Base-by-base conservation (phyloP, 2,888 invertebrate species). In the Tridacna gigas region DNA sequence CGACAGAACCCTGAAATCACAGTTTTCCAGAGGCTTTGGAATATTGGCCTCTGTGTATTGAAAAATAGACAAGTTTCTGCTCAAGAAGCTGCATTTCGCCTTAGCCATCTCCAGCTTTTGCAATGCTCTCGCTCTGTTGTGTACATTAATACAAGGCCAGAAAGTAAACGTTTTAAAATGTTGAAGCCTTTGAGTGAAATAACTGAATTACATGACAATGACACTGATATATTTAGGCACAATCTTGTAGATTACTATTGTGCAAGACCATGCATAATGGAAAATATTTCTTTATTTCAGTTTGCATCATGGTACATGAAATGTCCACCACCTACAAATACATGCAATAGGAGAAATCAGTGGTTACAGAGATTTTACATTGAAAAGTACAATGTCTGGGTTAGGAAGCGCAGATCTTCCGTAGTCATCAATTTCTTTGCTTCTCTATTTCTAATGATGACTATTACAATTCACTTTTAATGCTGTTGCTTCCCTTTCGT, bases 81-180 rank as follows among this genome's bases (percentile, higher is more conserved):
- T 13, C 82, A 86, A 51, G 86, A 86, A 45, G 86, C 86, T n/a
- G 82, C 86, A 15, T 83, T 28, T 76, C 12, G 86, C 7, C 22
- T 86, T 37, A 51, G 83, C 22, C 25, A 61, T 71, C 67, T 86
- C 15, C 48, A 86, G 0, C 47, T 86, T 3, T 7, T 83, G 25
- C 76, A 75, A 28, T 22, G 51, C 45, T 65, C 80, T n/a, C 71
- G 80, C 37, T 0, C 45, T 11, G n/a, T 76, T 80, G 71, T 84
- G 12, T 74, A 80, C 67, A 20, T 84, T 0, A 81, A 79, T 69
- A 79, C 81, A 11, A 45, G 81, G 51, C 78, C 71, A 18, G 5
- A 25, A 13, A 22, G 60, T 47, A 79, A 81, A 48, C 13, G 81
- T 12, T 61, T 76, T 0, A 84, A 79, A 67, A 79, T 79, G 28